Percentiles rank a stretch among this genome's conserved stretches.
Evolutionary conservation across 2,797 vertebrate species (phyloP).

Genomic region (Mormyrops attenuatus): DNA sequence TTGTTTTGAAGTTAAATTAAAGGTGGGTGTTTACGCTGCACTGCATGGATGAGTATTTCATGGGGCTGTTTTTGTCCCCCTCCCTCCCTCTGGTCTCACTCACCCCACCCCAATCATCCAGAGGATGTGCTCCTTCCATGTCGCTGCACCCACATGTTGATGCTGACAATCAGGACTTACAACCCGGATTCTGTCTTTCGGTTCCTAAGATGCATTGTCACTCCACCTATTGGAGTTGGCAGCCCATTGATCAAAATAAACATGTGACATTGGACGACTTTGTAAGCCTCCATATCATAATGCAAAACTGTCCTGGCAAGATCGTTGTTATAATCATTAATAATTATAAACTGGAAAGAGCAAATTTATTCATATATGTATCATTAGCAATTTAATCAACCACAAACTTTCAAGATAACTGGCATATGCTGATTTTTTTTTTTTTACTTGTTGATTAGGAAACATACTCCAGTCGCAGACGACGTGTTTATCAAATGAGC

Average conservation of each 20-base stretch:
- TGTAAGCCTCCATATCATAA: background rate
- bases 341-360: background rate
- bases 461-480: background rate
- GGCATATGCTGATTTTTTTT: background rate
- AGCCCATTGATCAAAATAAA: constrained; percentile 56
- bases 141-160: constrained; percentile 44
- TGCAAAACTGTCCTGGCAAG: background rate
- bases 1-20: constrained; percentile 36
- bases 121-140: constrained; percentile 33
- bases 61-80: constrained; percentile 24
- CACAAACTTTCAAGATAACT: background rate
- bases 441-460: background rate
- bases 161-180: constrained; percentile 49
- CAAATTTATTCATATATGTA: background rate
- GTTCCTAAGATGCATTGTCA: constrained; percentile 51
- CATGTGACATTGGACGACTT: constrained; percentile 36
- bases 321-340: background rate
- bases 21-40: constrained; percentile 35
- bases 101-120: constrained; percentile 6
- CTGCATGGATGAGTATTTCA: background rate
- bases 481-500: background rate
- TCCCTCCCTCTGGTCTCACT: background rate
- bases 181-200: constrained; percentile 53
- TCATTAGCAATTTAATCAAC: background rate
- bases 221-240: constrained; percentile 56